These are phyloP conservation scores for Stenichneumon culpator DNA, from an alignment of 2,888 invertebrate genomes.

Conservation along the genomic window DNA sequence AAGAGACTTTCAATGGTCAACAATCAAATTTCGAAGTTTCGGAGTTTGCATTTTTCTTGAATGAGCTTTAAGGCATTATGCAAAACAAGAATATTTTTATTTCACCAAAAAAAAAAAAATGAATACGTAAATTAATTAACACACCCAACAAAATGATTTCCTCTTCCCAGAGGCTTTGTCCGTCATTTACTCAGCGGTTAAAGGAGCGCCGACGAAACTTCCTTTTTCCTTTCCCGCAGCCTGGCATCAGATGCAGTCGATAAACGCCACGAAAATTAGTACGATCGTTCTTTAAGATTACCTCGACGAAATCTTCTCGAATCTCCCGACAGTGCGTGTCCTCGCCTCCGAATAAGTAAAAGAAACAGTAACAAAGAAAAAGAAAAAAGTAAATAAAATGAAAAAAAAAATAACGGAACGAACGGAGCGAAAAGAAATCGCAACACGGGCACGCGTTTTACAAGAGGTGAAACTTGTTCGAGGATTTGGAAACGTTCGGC, in stretches of 20 bases:
- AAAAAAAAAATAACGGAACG: slow-evolving; percentile 39
- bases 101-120: too few species aligned
- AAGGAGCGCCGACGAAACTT: not conserved
- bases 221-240: not conserved
- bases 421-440: slow-evolving; percentile 53
- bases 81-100: too few species aligned
- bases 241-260: not conserved
- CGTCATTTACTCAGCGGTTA: too few species aligned
- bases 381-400: slow-evolving; percentile 14
- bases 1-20: too few species aligned
- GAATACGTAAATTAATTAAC: too few species aligned
- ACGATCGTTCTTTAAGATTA: not conserved
- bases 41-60: too few species aligned
- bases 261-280: slow-evolving; percentile 4
- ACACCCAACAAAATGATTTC: too few species aligned
- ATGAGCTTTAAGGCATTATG: too few species aligned
- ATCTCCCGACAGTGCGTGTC: slow-evolving; percentile 6
- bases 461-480: slow-evolving; percentile 68
- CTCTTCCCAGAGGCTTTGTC: too few species aligned
- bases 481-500: slow-evolving; percentile 66
- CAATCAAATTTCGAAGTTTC: too few species aligned
- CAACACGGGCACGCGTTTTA: slow-evolving; percentile 66
- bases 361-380: slow-evolving; percentile 15
- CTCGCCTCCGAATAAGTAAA: slow-evolving; percentile 6
- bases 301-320: slow-evolving; percentile 4